Evolutionary conservation across 2,797 vertebrate genomes (phyloP).

Genomic region (Artibeus jamaicensis): DNA sequence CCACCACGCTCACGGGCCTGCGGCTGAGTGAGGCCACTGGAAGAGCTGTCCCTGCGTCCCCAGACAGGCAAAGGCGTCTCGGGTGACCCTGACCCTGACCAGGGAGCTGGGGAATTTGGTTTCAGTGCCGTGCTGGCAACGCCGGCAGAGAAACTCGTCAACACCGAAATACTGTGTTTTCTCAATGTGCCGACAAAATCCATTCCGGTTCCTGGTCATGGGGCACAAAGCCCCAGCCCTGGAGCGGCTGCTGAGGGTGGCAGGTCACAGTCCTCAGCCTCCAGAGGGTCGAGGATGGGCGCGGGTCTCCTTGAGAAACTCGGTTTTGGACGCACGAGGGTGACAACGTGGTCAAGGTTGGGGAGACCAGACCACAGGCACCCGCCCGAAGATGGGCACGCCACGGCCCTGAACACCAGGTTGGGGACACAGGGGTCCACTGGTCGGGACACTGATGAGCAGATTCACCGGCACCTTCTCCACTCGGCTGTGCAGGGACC

Average conservation of each 20-base stretch:
- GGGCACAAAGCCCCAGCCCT: background rate
- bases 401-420: background rate
- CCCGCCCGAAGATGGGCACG: too few species aligned
- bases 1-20: fast-evolving
- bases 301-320: background rate
- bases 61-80: background rate
- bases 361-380: background rate
- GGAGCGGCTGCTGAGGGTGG: background rate
- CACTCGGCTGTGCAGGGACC: fast-evolving
- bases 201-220: background rate
- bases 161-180: background rate
- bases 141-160: background rate
- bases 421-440: background rate
- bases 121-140: background rate
- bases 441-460: background rate
- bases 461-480: background rate
- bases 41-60: background rate
- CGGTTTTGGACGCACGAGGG: background rate
- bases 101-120: background rate
- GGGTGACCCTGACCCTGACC: background rate
- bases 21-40: background rate
- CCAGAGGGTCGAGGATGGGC: background rate
- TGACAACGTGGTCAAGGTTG: background rate
- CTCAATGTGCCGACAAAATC: background rate
- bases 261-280: background rate